Conservation (phyloP, 1,140 invertebrate species). For the Euura saliciscinereae region DNA sequence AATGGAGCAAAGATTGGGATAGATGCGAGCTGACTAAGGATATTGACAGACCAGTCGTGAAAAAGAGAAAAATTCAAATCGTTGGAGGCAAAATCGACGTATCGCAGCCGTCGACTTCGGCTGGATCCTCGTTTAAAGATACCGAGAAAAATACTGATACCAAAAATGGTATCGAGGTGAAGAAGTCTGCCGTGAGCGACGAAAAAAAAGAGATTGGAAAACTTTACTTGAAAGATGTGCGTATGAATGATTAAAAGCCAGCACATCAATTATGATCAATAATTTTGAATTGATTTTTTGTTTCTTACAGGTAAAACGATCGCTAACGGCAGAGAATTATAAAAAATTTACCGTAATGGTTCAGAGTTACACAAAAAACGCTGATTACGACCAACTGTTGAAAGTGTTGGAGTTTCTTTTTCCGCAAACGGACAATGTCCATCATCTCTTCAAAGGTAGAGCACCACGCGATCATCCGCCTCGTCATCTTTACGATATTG, state of each 20-base stretch:
- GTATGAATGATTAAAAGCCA: not conserved
- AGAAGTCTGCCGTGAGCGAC: conserved; percentile 32
- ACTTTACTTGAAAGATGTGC: conserved; percentile 44
- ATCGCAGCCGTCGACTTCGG: conserved; percentile 37
- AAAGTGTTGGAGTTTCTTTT: conserved; percentile 60
- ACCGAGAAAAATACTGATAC: conserved; percentile 24
- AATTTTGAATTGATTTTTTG: conserved; percentile 32
- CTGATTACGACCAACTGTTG: conserved; percentile 61
- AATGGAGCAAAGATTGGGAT: conserved; percentile 21
- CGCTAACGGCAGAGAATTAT: conserved; percentile 61
- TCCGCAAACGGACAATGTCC: conserved; percentile 54
- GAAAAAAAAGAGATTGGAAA: conserved; percentile 40
- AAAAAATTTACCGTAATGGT: conserved; percentile 65
- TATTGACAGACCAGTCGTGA: conserved; percentile 36
- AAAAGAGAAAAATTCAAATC: conserved; percentile 64
- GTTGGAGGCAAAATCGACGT: conserved; percentile 44
- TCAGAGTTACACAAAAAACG: conserved; percentile 63
- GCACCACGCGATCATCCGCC: too few relatives aligned
- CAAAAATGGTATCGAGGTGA: conserved; percentile 37
- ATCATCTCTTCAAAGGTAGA: conserved; percentile 66
- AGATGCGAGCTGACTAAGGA: conserved; percentile 50
- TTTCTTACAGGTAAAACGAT: conserved; percentile 62
- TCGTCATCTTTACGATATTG: not conserved
- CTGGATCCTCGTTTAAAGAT: conserved; percentile 56
- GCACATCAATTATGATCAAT: conserved; percentile 30